These are phyloP conservation scores for Chitala chitala DNA, from an alignment of 2,113 vertebrate genomes.

Conservation along the genomic window DNA sequence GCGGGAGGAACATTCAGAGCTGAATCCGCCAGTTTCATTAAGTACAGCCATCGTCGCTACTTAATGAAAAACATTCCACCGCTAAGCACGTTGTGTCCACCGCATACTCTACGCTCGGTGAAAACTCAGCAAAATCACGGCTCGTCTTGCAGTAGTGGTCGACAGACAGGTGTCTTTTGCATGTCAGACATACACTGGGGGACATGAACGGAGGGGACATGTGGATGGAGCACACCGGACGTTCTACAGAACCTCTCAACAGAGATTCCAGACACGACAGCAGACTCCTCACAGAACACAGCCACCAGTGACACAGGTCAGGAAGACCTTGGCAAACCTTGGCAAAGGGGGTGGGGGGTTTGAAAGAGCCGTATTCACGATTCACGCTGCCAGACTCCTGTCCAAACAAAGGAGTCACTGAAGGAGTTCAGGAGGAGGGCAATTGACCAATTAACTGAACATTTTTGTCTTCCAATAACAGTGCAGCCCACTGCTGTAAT, in stretches of 20 bases:
- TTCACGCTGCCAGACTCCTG: slow-evolving; percentile 33
- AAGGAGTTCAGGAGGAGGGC: neutral
- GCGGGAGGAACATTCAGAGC: neutral
- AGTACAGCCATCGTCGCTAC: slow-evolving; percentile 14
- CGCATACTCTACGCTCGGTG: neutral
- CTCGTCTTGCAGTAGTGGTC: neutral
- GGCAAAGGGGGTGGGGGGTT: neutral
- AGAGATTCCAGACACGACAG: slow-evolving; percentile 41
- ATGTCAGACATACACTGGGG: slow-evolving; percentile 3
- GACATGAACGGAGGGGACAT: neutral
- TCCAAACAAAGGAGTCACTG: neutral
- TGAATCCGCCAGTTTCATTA: slow-evolving; percentile 22
- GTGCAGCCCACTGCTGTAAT: neutral
- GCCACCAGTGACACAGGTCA: slow-evolving; percentile 72
- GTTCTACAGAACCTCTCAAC: slow-evolving; percentile 38
- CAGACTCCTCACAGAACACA: slow-evolving; percentile 61
- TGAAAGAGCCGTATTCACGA: slow-evolving; percentile 65
- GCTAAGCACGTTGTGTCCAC: neutral
- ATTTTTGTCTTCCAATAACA: neutral
- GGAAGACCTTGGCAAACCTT: slow-evolving; percentile 40
- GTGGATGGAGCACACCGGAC: slow-evolving; percentile 23
- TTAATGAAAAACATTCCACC: slow-evolving; percentile 21
- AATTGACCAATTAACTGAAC: neutral
- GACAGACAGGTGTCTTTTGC: neutral
- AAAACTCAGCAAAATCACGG: neutral